Conservation (phyloP, 2,888 invertebrate genomes). For the Ethmia dodecea region DNA sequence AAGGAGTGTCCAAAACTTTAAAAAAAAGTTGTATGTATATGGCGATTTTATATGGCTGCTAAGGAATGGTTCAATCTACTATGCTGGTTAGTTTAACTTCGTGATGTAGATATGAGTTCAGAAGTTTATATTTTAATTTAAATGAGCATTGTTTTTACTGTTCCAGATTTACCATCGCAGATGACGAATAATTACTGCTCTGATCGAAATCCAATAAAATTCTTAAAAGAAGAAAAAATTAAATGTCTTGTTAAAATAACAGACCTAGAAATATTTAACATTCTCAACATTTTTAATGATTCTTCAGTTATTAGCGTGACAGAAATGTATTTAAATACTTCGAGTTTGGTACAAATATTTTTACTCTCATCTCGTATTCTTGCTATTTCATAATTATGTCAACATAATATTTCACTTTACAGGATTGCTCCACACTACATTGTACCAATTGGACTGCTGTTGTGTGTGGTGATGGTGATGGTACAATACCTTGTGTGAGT, state of each 20-base stretch:
- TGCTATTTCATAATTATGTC: too few species aligned
- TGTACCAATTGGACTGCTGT: conserved; percentile 56
- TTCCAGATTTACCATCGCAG: conserved; percentile 53
- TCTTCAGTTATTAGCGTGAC: conserved; percentile 46
- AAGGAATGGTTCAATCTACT: conserved; percentile 41
- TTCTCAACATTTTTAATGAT: conserved; percentile 38
- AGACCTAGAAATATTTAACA: conserved; percentile 57
- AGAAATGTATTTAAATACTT: conserved; percentile 35
- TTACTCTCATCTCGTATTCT: not conserved
- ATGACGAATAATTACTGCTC: conserved; percentile 51
- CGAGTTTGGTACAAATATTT: conserved; percentile 38
- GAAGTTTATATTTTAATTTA: not conserved
- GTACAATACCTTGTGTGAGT: conserved; percentile 32
- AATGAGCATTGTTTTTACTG: not conserved
- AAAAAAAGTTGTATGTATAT: conserved; percentile 36
- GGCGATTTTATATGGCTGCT: conserved; percentile 53
- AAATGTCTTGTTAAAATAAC: conserved; percentile 48
- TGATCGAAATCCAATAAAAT: conserved; percentile 41
- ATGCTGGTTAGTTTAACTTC: conserved; percentile 37
- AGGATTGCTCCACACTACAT: conserved; percentile 56
- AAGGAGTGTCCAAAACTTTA: conserved; percentile 27
- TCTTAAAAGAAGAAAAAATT: conserved; percentile 43
- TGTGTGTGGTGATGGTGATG: conserved; percentile 40
- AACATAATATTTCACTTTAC: conserved; percentile 30
- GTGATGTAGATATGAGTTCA: not conserved